phyloP scores from a whole-genome alignment of 2,797 vertebrate species.

The Florisuga fusca region DNA sequence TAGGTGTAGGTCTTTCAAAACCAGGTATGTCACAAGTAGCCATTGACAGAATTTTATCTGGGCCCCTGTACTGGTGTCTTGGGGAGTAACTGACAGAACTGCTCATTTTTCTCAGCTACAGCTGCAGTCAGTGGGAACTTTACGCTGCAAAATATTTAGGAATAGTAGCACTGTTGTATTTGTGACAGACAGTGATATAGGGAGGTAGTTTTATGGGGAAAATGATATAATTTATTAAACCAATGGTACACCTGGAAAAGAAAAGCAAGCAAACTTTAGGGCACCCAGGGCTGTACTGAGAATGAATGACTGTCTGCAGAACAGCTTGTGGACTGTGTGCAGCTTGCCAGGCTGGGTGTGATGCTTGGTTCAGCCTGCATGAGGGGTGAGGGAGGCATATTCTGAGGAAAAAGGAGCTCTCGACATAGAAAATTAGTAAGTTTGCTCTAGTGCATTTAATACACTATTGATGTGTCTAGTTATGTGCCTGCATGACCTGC shows the following conservation, averaged over 20 bases:
- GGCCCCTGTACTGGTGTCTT: not conserved
- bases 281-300: not conserved
- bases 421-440: not conserved
- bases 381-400: rapidly evolving
- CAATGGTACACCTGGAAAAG: not conserved
- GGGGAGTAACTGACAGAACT: not conserved
- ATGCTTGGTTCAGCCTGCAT: not conserved
- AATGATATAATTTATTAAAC: constrained; percentile 8
- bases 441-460: not conserved
- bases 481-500: not conserved
- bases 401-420: not conserved
- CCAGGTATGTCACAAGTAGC: not conserved
- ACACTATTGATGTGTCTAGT: not conserved
- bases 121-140: not conserved
- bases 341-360: not conserved
- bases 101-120: not conserved
- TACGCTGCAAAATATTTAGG: not conserved
- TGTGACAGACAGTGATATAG: not conserved
- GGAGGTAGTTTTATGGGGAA: not conserved
- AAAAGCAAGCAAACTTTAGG: not conserved
- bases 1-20: not conserved
- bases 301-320: not conserved
- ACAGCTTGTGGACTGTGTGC: not conserved
- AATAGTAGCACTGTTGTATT: constrained; percentile 1
- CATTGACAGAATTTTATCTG: not conserved